Evolutionary conservation across 1,140 invertebrate species (phyloP).

Genomic region (Hesperophylax magnus): DNA sequence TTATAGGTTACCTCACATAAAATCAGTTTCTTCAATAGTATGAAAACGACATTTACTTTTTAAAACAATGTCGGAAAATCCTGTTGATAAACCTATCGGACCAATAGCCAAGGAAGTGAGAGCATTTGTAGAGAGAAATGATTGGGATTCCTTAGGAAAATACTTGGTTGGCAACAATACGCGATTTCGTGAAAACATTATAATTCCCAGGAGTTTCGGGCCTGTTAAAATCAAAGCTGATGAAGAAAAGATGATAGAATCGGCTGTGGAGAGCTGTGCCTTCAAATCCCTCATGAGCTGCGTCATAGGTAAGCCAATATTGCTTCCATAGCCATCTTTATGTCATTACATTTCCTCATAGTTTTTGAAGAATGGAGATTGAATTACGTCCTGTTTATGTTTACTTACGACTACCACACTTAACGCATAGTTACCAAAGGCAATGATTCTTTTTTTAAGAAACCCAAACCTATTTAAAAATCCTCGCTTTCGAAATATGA

Average conservation of each 20-base stretch:
- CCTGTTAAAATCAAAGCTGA: conserved; percentile 86
- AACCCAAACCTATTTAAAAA: too few relatives aligned
- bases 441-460: too few relatives aligned
- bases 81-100: neutral
- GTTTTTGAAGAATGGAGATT: too few relatives aligned
- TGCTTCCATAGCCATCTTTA: too few relatives aligned
- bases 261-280: conserved; percentile 90
- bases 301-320: conserved; percentile 81
- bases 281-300: conserved; percentile 94
- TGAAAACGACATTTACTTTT: neutral
- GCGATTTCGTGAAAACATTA: conserved; percentile 83
- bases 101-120: conserved; percentile 59
- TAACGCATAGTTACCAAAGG: too few relatives aligned
- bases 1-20: conserved; percentile 27
- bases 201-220: conserved; percentile 83
- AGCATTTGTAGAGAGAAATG: conserved; percentile 67
- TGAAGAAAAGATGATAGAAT: conserved; percentile 91
- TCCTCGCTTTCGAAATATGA: too few relatives aligned
- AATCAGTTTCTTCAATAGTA: too few relatives aligned
- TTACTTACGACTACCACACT: too few relatives aligned
- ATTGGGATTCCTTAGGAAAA: conserved; percentile 74
- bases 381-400: too few relatives aligned
- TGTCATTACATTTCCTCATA: too few relatives aligned
- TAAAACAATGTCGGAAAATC: conserved; percentile 40
- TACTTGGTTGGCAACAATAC: conserved; percentile 77